Evolutionary conservation across 1,140 invertebrate genomes (phyloP), one percentile per base, ranked within the genome.

Genomic region (Harlomillsia oculata): DNA sequence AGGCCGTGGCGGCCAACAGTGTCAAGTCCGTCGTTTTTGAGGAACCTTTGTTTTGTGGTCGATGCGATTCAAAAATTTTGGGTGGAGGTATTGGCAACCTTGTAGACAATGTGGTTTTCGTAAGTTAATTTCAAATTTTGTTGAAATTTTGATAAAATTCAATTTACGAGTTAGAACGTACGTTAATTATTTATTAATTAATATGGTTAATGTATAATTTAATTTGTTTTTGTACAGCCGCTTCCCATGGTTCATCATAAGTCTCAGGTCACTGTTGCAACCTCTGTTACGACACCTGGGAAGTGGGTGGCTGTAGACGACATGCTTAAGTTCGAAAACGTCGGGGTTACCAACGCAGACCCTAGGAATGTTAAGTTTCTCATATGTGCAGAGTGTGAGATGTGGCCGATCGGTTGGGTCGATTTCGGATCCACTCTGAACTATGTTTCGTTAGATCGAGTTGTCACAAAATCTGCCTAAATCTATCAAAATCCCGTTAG

Each of bases 371-470:
- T 81, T 3, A 97, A 97, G 71, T 98, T 92, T 72, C 72, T 98
- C 11, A 84, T 84, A 32, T 98, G 94, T 78, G 92, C 93, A 0
- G 94, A 98, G 68, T 98, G 94, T 75, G 94, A 98, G 71, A 81
- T 84, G 30, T 94, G 94, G 8, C 94, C 94, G 1, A 83, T 97
- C 32, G 94, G 94, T 0, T 95, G 84, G 72, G 84, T 88, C 67
- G 83, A 92, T 71, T 71, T 87, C 28, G 72, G 77, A 11, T 84
- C 81, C 9, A 87, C 85, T 67, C 81, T 82, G 41, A 93, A 84
- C 65, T 97, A 85, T 69, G 76, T 97, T 26, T 88, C 91, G 5
- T 68, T 93, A 29, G 76, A 79, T 52, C 79, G 92, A 68, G 85
- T 96, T 34, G 39, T 6, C 9, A 18, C 16, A 5, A 25, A 25